Evolutionary conservation across 2,797 vertebrate species (phyloP), one percentile per base, ranked within the genome.

Genomic region (Crypturellus tataupa): DNA sequence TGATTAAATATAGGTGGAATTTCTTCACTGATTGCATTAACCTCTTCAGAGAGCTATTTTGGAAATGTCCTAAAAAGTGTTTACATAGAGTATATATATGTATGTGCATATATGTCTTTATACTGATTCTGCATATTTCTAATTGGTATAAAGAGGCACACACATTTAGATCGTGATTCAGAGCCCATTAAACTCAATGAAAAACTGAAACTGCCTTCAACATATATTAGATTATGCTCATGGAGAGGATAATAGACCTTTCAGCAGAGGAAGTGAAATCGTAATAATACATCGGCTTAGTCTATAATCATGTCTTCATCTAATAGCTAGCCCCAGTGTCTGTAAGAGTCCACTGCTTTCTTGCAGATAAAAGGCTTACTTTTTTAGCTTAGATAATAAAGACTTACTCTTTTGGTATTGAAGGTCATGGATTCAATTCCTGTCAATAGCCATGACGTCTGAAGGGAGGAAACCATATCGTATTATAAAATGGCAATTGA

Each of bases 161-260:
- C 59, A 87, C 79, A 55, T 77, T 84, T 87, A 87, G 80, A 91
- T 91, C 55, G 60, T 77, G 91, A 95, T 92, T 92, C 80, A 89
- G 83, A 94, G 69, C 42, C 1, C 5, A 94, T 91, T 94, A 92
- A 89, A 72, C 55, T 86, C 91, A 89, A 39, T 81, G 73, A 83
- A 92, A 97, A 91, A 47, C 87, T 95, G 85, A 86, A 51, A 40
- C 59, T 81, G 79, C 79, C 79, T 92, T 78, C 81, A 85, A 25
- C 69, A 93, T 93, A 85, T 59, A 92, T 89, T 95, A 95, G 87
- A 89, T 95, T 87, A 89, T 63, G 47, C 59, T 92, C 80, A 51
- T 73, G 69, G 73, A 89, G 67, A 89, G 85, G 87, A 77, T 94
- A 97, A 97, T 91, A 95, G 89, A 95, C 82, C 92, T 95, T 94